These are phyloP conservation scores for Suncus etruscus DNA, from an alignment of 2,113 vertebrate species.

Conservation along the genomic window DNA sequence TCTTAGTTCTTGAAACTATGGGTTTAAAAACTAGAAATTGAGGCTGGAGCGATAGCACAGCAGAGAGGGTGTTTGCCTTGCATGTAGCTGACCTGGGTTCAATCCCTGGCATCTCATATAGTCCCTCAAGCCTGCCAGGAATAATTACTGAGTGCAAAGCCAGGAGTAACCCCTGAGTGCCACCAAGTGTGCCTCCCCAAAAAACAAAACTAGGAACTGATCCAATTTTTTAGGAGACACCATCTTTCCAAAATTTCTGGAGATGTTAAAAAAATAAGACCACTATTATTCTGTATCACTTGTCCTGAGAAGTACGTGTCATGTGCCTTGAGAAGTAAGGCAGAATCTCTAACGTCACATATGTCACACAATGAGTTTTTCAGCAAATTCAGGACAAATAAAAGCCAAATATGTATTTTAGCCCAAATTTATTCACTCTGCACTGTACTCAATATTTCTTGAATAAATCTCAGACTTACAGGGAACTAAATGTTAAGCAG, in stretches of 20 bases:
- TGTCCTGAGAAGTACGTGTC: background rate
- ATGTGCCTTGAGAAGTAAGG: background rate
- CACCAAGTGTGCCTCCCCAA: background rate
- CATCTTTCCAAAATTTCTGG: slow-evolving; percentile 1
- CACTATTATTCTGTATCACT: background rate
- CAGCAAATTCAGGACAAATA: background rate
- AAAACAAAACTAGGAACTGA: background rate
- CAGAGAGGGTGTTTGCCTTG: too few relatives aligned
- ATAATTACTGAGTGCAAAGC: too few relatives aligned
- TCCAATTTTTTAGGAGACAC: background rate
- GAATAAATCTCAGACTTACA: background rate
- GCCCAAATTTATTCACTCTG: background rate
- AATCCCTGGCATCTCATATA: too few relatives aligned
- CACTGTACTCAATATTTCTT: background rate
- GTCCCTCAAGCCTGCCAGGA: too few relatives aligned
- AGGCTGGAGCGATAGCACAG: too few relatives aligned
- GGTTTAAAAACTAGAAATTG: background rate
- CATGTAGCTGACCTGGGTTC: too few relatives aligned
- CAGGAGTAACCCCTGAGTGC: too few relatives aligned
- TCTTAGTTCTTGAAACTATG: background rate
- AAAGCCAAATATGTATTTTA: background rate
- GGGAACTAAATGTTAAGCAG: background rate
- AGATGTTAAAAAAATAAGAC: background rate
- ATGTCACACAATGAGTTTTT: background rate
- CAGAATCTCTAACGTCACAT: background rate